phyloP scores from a whole-genome alignment of 2,113 vertebrate genomes.

The Microtus ochrogaster region DNA sequence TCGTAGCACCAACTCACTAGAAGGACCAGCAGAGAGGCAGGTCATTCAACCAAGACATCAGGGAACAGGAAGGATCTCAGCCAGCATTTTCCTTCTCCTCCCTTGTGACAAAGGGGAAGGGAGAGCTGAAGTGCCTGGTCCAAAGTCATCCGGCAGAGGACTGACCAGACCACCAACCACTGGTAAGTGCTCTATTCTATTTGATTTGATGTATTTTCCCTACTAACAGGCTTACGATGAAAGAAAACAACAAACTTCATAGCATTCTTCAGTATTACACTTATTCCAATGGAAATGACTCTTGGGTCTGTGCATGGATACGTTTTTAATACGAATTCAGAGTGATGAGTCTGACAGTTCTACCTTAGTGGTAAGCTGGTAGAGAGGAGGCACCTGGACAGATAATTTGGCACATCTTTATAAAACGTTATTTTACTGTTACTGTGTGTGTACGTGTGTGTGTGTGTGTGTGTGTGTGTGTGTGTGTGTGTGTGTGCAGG shows the following conservation, averaged over 20 bases:
- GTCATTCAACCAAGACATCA: background rate
- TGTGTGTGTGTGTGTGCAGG: background rate
- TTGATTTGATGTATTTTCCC: background rate
- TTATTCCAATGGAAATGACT: conserved; percentile 30
- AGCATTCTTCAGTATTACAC: background rate
- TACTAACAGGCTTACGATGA: conserved; percentile 24
- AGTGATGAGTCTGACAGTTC: background rate
- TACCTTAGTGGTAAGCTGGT: background rate
- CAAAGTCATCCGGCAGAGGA: background rate
- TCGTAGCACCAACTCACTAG: conserved; percentile 74
- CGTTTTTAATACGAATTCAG: background rate
- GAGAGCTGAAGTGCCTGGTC: background rate
- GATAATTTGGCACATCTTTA: conserved; percentile 23
- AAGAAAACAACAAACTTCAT: conserved; percentile 26
- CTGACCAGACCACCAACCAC: background rate
- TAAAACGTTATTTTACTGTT: background rate
- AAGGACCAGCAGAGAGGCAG: conserved; percentile 49
- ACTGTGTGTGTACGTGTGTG: background rate
- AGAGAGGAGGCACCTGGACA: conserved; percentile 7
- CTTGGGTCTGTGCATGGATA: background rate
- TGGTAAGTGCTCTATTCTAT: conserved; percentile 3
- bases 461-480: background rate
- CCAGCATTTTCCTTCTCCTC: background rate
- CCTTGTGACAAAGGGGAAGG: background rate
- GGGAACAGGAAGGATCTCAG: background rate